Evolutionary conservation across 2,888 invertebrate genomes (phyloP).

Genomic region (Diachrysia chrysitis): DNA sequence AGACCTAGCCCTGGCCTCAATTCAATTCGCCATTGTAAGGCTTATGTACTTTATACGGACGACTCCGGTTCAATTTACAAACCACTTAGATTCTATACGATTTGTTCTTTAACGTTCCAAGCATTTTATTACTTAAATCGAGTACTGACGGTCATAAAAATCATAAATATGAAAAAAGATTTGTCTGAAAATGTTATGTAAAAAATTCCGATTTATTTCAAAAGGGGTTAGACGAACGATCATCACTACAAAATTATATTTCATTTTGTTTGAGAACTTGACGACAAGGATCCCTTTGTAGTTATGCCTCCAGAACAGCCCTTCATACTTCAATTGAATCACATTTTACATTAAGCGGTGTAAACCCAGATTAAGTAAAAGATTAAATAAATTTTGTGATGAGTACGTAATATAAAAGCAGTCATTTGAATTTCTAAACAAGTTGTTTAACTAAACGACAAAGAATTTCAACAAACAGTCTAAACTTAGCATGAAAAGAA

Average conservation of each 20-base stretch:
- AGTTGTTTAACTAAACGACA: conserved; percentile 22
- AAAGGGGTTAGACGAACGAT: neutral
- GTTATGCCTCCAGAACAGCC: neutral
- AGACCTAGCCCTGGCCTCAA: neutral
- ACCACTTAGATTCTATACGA: neutral
- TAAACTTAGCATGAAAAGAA: conserved; percentile 30
- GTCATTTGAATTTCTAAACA: conserved; percentile 22
- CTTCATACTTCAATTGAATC: neutral
- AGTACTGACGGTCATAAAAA: neutral
- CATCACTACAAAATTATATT: no score
- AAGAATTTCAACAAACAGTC: conserved; percentile 14
- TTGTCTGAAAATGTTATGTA: neutral
- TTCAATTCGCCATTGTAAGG: neutral
- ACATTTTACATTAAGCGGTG: neutral
- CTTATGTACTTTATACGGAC: neutral
- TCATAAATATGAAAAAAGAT: neutral
- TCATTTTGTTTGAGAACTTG: no score
- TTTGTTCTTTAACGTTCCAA: neutral
- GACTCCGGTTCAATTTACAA: neutral
- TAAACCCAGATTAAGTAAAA: neutral
- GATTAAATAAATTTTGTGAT: conserved; percentile 1
- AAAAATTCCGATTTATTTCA: neutral
- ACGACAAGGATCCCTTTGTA: no score
- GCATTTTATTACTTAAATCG: neutral
- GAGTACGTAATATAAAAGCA: conserved; percentile 5